phyloP scores from a whole-genome alignment of 1,140 invertebrate species.

The Drosophila sproati region DNA sequence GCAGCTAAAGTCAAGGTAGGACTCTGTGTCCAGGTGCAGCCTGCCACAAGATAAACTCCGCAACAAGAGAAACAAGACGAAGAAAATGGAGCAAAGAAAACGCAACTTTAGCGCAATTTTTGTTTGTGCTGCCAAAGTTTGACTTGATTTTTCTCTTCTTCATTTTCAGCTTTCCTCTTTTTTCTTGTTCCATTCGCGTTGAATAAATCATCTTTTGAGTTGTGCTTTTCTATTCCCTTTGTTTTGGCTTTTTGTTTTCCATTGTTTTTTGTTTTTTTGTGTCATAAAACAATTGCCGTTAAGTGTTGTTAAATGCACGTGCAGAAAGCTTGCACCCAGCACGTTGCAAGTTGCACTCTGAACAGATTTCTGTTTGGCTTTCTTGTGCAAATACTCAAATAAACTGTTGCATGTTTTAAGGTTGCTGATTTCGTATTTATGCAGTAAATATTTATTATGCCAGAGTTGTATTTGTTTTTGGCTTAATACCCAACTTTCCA shows the following conservation, averaged over 20 bases:
- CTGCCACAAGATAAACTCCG: slow-evolving; percentile 76
- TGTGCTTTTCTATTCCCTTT: slow-evolving; percentile 30
- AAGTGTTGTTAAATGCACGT: slow-evolving; percentile 71
- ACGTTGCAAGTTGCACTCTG: slow-evolving; percentile 28
- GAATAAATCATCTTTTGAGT: slow-evolving; percentile 64
- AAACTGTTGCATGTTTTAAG: slow-evolving; percentile 48
- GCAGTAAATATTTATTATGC: slow-evolving; percentile 7
- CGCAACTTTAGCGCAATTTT: slow-evolving; percentile 76
- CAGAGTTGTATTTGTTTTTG: not conserved
- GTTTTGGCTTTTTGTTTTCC: slow-evolving; percentile 47
- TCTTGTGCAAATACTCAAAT: slow-evolving; percentile 17
- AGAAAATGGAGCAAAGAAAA: slow-evolving; percentile 49
- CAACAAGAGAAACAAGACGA: slow-evolving; percentile 12
- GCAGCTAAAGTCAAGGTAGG: slow-evolving; percentile 31
- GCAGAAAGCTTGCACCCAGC: slow-evolving; percentile 22
- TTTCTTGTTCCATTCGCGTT: slow-evolving; percentile 44
- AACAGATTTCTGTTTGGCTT: slow-evolving; percentile 13
- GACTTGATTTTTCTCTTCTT: slow-evolving; percentile 6
- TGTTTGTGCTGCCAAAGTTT: slow-evolving; percentile 52
- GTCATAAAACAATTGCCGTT: slow-evolving; percentile 80
- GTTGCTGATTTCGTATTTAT: not conserved
- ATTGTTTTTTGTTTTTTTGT: slow-evolving; percentile 42
- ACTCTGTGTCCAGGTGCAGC: slow-evolving; percentile 49
- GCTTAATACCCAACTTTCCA: too few species aligned
- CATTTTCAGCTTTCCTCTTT: slow-evolving; percentile 12